phyloP scores from a whole-genome alignment of 2,797 vertebrate genomes.

The Zenarchopterus dispar region DNA sequence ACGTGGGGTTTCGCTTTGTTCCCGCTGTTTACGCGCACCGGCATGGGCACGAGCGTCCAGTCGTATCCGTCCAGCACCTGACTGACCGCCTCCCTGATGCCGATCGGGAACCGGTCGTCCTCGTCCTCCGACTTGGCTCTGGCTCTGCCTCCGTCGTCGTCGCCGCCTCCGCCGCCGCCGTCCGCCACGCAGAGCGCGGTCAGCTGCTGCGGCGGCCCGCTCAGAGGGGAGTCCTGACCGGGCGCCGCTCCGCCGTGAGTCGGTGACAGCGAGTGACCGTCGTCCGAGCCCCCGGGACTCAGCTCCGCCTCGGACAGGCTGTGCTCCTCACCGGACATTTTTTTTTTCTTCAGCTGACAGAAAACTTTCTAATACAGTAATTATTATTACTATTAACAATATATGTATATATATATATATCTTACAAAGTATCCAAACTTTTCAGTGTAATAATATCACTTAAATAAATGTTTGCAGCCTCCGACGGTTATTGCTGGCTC shows the following conservation, averaged over 20 bases:
- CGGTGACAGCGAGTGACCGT: constrained; percentile 91
- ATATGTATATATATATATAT: no score
- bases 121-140: constrained; percentile 86
- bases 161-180: constrained; percentile 62
- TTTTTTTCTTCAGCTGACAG: not conserved
- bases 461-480: constrained; percentile 11
- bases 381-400: no score
- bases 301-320: constrained; percentile 96
- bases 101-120: constrained; percentile 95
- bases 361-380: not conserved
- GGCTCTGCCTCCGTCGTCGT: constrained; percentile 57
- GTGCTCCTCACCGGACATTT: constrained; percentile 91
- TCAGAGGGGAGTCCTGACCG: constrained; percentile 77
- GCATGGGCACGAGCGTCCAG: constrained; percentile 99
- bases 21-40: constrained; percentile 94
- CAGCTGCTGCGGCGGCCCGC: constrained; percentile 68
- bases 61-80: constrained; percentile 98
- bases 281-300: constrained; percentile 96
- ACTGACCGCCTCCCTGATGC: constrained; percentile 97
- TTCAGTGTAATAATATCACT: not conserved
- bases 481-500: constrained; percentile 44
- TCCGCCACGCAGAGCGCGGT: constrained; percentile 74
- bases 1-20: constrained; percentile 97
- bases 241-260: constrained; percentile 76
- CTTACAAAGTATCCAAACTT: no score